phyloP scores from a whole-genome alignment of 2,113 vertebrate species.

The Oreamnos americanus region DNA sequence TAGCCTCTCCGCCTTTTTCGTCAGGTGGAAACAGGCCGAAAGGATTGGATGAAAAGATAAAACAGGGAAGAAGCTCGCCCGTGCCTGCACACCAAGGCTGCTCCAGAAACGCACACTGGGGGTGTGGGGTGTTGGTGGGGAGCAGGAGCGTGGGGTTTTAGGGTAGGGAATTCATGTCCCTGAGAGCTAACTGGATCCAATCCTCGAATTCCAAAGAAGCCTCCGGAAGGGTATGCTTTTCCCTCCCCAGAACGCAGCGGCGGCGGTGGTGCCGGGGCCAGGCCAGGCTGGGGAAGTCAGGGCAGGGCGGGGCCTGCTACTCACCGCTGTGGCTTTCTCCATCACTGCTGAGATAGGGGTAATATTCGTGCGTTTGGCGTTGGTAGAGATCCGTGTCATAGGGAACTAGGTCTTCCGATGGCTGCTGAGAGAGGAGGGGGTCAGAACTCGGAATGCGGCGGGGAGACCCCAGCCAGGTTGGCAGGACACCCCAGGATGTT shows the following conservation, averaged over 20 bases:
- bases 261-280: neutral
- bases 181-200: neutral
- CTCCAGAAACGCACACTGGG: rapidly evolving
- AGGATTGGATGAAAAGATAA: neutral
- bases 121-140: rapidly evolving
- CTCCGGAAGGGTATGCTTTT: neutral
- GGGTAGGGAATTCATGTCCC: neutral
- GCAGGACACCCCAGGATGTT: neutral
- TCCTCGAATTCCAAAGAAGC: neutral
- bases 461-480: neutral
- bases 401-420: constrained; percentile 91
- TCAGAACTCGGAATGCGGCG: constrained; percentile 22
- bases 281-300: neutral
- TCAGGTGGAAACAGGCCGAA: neutral
- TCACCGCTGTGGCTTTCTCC: constrained; percentile 94
- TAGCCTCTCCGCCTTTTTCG: neutral
- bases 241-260: neutral
- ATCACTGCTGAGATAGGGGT: constrained; percentile 92
- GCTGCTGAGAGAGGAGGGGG: constrained; percentile 80
- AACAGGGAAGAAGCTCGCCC: neutral
- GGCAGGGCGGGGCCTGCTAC: neutral
- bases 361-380: constrained; percentile 90
- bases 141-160: neutral
- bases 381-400: constrained; percentile 93
- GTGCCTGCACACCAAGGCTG: neutral